Evolutionary conservation across 2,888 invertebrate genomes (phyloP).

Genomic region (Galerucella calmariensis): DNA sequence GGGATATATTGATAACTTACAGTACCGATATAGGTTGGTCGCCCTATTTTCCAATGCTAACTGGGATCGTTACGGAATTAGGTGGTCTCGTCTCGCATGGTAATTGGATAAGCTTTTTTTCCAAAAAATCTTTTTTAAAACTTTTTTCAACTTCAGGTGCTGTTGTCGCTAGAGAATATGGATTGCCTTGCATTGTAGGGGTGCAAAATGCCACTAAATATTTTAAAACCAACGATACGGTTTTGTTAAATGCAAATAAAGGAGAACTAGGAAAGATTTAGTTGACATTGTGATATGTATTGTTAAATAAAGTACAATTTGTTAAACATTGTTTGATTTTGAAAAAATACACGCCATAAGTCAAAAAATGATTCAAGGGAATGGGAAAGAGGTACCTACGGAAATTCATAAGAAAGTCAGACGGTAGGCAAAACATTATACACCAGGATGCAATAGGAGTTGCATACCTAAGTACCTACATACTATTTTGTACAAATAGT

Average conservation of each 20-base stretch:
- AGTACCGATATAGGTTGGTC: conserved; percentile 88
- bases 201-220: conserved; percentile 74
- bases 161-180: conserved; percentile 86
- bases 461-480: too few species aligned
- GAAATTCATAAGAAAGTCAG: too few species aligned
- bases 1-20: conserved; percentile 81
- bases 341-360: too few species aligned
- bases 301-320: background rate
- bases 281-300: conserved; percentile 10
- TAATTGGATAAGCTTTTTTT: conserved; percentile 54
- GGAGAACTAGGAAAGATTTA: conserved; percentile 60
- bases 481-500: too few species aligned
- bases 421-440: too few species aligned
- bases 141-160: conserved; percentile 69
- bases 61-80: conserved; percentile 83
- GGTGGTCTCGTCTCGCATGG: conserved; percentile 88
- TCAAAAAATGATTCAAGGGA: too few species aligned
- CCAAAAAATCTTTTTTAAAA: background rate
- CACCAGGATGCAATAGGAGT: too few species aligned
- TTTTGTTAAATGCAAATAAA: conserved; percentile 67
- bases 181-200: conserved; percentile 85
- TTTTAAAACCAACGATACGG: conserved; percentile 75
- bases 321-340: background rate
- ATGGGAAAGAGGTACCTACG: too few species aligned
- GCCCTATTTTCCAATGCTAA: conserved; percentile 83